Evolutionary conservation across 2,113 vertebrate genomes (phyloP).

Genomic region (Brachyhypopomus gauderio): DNA sequence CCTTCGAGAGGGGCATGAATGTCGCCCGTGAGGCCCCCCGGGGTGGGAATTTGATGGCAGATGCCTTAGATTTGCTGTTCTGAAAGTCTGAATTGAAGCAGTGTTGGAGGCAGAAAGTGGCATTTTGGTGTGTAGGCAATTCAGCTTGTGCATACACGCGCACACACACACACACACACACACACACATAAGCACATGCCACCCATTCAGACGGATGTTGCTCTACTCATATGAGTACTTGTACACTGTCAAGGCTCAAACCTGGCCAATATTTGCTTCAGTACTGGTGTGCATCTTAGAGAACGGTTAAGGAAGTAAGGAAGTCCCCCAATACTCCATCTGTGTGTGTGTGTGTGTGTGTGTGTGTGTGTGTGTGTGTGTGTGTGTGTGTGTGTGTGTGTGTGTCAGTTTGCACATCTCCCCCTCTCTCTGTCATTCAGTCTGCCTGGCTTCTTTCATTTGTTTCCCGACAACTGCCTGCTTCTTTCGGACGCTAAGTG

Average conservation of each 20-base stretch:
- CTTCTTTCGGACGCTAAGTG: constrained; percentile 47
- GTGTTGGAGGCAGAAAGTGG: constrained; percentile 34
- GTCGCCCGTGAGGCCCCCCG: constrained; percentile 45
- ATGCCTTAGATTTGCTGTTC: constrained; percentile 48
- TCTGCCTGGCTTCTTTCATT: constrained; percentile 26
- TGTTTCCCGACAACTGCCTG: constrained; percentile 40
- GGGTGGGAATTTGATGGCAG: constrained; percentile 51
- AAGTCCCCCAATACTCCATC: constrained; percentile 21
- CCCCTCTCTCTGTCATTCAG: constrained; percentile 27
- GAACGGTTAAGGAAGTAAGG: not conserved
- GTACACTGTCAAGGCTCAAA: not conserved
- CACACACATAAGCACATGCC: not conserved
- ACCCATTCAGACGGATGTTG: not conserved
- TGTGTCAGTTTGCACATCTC: constrained; percentile 10
- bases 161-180: constrained; percentile 11
- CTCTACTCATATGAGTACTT: not conserved
- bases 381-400: constrained; percentile 11
- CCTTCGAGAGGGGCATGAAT: constrained; percentile 51
- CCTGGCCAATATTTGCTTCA: constrained; percentile 12
- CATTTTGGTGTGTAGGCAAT: constrained; percentile 21
- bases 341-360: constrained; percentile 28
- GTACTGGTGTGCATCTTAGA: not conserved
- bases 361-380: too few species aligned
- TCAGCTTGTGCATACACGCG: constrained; percentile 6
- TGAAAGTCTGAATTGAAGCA: constrained; percentile 48